Conservation (phyloP, 2,113 vertebrate species). For the Mus spicilegus region DNA sequence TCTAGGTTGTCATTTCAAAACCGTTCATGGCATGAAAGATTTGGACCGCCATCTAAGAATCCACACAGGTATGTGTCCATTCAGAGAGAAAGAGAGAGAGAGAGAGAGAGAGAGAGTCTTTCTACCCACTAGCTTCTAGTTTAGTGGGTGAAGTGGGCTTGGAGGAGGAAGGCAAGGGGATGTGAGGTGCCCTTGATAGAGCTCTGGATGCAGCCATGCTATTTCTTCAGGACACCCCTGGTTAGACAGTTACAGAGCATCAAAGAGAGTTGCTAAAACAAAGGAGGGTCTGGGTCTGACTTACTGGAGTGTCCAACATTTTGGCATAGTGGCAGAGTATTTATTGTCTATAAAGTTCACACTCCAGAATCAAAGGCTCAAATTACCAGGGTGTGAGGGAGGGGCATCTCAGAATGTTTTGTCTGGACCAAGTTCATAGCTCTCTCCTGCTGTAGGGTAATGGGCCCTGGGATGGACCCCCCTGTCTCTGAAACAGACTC, state of each 20-base stretch:
- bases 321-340: not conserved
- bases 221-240: not conserved
- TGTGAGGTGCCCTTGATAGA: not conserved
- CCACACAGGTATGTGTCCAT: slow-evolving; percentile 91
- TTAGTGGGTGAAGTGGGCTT: too few relatives aligned
- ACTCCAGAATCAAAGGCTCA: not conserved
- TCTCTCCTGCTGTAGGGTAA: accelerated
- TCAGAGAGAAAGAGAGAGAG: not conserved
- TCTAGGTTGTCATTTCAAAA: slow-evolving; percentile 97
- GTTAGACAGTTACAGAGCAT: not conserved
- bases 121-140: not conserved
- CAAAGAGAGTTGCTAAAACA: not conserved
- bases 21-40: slow-evolving; percentile 98
- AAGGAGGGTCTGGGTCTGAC: not conserved
- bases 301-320: too few relatives aligned
- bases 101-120: accelerated
- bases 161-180: not conserved
- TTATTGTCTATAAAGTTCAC: not conserved
- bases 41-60: slow-evolving; percentile 97
- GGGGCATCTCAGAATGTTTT: not conserved
- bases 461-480: not conserved
- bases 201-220: not conserved
- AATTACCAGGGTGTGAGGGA: too few relatives aligned
- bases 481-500: not conserved
- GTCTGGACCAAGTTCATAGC: not conserved